A percentile compares a stretch with the other conserved stretches of the same genome.
These are phyloP conservation scores for Paragorgia papillata DNA, from an alignment of 92 coral and sea anemone genomes.

Conservation along the genomic window DNA sequence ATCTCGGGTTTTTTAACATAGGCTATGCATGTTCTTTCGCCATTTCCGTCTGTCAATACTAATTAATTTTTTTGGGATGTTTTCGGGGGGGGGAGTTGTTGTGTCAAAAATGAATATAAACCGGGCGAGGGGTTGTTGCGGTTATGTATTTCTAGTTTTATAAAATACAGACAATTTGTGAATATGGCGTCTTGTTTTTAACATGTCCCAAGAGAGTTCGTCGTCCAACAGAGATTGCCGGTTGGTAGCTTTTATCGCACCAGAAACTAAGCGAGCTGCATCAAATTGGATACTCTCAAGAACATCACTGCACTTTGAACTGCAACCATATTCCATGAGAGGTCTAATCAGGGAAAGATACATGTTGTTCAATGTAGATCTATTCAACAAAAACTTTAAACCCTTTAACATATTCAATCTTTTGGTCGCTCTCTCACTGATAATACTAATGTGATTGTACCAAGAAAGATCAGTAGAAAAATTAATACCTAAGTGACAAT, in stretches of 20 bases:
- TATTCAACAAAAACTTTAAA: neutral
- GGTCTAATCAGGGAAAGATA: conserved; percentile 40
- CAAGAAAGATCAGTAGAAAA: too few relatives aligned
- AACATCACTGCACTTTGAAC: neutral
- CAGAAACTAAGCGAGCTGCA: conserved; percentile 29
- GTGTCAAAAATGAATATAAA: too few relatives aligned
- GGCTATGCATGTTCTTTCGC: too few relatives aligned
- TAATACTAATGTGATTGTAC: neutral
- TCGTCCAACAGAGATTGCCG: conserved; percentile 15
- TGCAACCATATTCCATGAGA: conserved; percentile 37
- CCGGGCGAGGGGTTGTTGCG: too few relatives aligned
- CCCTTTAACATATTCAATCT: conserved; percentile 19
- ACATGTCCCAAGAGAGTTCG: conserved; percentile 35
- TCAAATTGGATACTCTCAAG: conserved; percentile 32
- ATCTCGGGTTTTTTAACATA: too few relatives aligned
- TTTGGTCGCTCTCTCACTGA: conserved; percentile 19
- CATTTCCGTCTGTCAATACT: too few relatives aligned
- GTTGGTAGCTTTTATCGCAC: conserved; percentile 41
- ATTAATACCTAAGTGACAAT: conserved; percentile 30
- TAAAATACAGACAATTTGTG: too few relatives aligned
- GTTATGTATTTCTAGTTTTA: neutral
- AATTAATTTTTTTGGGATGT: too few relatives aligned
- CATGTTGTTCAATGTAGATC: neutral
- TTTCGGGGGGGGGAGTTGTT: too few relatives aligned
- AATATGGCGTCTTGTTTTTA: conserved; percentile 17